Evolutionary conservation across 2,113 vertebrate genomes (phyloP).

Genomic region (Sinocyclocheilus maitianheensis): DNA sequence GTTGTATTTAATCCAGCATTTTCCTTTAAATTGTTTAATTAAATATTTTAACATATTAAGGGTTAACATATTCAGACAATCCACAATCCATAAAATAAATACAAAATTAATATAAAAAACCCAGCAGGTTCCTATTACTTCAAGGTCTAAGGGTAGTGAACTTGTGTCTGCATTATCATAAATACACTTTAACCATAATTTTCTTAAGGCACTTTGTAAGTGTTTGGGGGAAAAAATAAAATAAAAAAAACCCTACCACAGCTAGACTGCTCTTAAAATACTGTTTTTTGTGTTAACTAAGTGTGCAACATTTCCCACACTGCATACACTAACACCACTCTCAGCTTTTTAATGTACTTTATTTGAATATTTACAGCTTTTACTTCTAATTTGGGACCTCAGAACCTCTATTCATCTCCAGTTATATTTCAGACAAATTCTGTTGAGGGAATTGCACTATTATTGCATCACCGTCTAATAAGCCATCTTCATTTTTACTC

Average conservation of each 20-base stretch:
- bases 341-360: background rate
- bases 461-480: slow-evolving; percentile 33
- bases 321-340: background rate
- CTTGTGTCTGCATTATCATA: background rate
- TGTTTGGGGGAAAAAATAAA: background rate
- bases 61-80: background rate
- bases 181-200: background rate
- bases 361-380: slow-evolving; percentile 10
- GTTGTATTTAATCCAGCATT: background rate
- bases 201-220: background rate
- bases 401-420: slow-evolving; percentile 16
- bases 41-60: background rate
- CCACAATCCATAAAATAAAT: background rate
- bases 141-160: background rate
- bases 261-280: background rate
- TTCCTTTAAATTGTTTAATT: background rate
- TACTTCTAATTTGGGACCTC: slow-evolving; percentile 17
- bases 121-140: background rate
- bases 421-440: slow-evolving; percentile 1
- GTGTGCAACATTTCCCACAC: background rate
- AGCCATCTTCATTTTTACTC: background rate
- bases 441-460: slow-evolving; percentile 15
- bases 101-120: background rate
- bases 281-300: background rate
- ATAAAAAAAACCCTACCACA: background rate